Base-by-base conservation (phyloP, 2,113 vertebrate genomes). In the Equus przewalskii region DNA sequence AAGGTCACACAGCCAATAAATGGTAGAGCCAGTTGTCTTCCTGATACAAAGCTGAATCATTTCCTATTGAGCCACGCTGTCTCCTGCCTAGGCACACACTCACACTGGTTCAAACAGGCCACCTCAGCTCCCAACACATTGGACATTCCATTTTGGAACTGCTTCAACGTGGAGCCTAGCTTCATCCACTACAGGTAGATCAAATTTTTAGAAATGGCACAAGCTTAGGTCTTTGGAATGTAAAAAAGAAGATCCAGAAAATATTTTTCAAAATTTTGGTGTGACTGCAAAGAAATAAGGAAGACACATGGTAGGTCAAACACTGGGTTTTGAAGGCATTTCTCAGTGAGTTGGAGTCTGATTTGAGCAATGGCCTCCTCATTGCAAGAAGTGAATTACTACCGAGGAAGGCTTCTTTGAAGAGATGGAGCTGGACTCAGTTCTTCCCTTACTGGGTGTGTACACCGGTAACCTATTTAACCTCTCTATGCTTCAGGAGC, bases 191-290 rank as follows among this genome's bases (percentile, higher is more conserved):
- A 26, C 0, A 33, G 15, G n/a, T 24, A 62, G 84, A 72, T n/a
- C 14, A 64, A 24, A 30, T 9, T 33, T 76, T 88, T 60, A 92
- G 5, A 93, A 97, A 81, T 41, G 19, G 8, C 21, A 46, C 65
- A 76, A 28, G 28, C 28, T 73, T 11, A 44, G 11, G 54, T 90
- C 54, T 58, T 1, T 56, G 22, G 41, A 73, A 93, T 91, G 14
- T 30, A 95, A 92, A 92, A 83, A 89, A 75, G 16, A 60, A 28
- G 64, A 73, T n/a, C 18, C 49, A 93, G 64, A 51, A 91, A 95
- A 49, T 22, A 65, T 36, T 83, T 88, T 79, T 79, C 91, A 90
- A 90, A 76, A 58, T 46, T 85, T 51, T 75, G 16, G 15, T 88
- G 56, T 70, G 62, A 83, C 73, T 65, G 3, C 64, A 88, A 76